Evolutionary conservation across 2,113 vertebrate species (phyloP).

Genomic region (Hymenochirus boettgeri): DNA sequence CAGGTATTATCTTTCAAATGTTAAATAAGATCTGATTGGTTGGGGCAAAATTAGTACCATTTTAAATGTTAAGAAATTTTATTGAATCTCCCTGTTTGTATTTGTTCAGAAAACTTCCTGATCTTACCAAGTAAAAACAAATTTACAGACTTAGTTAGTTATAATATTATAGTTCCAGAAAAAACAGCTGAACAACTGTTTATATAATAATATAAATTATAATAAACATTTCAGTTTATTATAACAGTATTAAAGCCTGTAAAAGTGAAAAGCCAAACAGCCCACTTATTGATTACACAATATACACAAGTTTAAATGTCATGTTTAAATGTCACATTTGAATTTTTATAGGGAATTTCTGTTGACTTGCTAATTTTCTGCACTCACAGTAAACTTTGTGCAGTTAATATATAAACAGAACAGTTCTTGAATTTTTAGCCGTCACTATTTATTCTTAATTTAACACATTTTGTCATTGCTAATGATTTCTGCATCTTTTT

Average conservation of each 20-base stretch:
- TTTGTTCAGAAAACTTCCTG: no score
- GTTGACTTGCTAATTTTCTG: neutral
- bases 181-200: no score
- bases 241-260: slow-evolving; percentile 6
- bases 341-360: neutral
- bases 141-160: no score
- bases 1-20: no score
- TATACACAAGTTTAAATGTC: slow-evolving; percentile 30
- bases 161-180: slow-evolving; percentile 24
- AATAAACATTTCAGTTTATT: no score
- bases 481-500: no score
- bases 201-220: no score
- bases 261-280: slow-evolving; percentile 12
- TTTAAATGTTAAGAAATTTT: no score
- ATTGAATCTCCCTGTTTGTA: no score
- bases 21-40: no score
- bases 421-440: neutral
- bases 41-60: no score
- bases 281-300: slow-evolving; percentile 14
- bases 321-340: slow-evolving; percentile 20
- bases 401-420: slow-evolving; percentile 27
- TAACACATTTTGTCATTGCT: neutral
- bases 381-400: slow-evolving; percentile 21
- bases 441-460: neutral
- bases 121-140: no score